These are phyloP conservation scores for Temnothorax curvispinosus DNA, from an alignment of 1,140 invertebrate genomes.

Conservation along the genomic window DNA sequence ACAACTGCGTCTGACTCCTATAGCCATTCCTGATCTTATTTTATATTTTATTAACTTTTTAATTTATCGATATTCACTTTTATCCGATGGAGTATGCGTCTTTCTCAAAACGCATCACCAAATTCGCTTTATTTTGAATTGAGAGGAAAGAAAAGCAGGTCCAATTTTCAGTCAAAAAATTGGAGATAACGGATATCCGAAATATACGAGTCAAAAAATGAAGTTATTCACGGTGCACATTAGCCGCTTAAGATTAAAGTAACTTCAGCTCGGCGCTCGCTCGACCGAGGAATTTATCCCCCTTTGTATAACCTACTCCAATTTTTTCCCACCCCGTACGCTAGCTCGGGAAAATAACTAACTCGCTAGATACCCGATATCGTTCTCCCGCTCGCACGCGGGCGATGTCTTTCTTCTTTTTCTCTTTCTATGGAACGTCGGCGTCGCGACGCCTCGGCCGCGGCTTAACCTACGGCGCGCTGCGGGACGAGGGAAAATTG, in stretches of 20 bases:
- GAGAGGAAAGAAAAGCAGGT: not conserved
- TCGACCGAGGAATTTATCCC: conserved; percentile 51
- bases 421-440: not conserved
- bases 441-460: conserved; percentile 36
- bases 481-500: conserved; percentile 70
- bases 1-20: too few relatives aligned
- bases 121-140: not conserved
- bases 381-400: conserved; percentile 18
- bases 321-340: conserved; percentile 34
- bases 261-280: conserved; percentile 39
- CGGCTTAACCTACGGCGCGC: conserved; percentile 60
- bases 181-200: not conserved
- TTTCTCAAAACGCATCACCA: not conserved
- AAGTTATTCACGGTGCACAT: conserved; percentile 50
- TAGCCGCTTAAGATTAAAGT: conserved; percentile 55
- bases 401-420: not conserved
- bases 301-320: conserved; percentile 41
- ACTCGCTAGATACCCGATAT: conserved; percentile 31
- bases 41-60: not conserved
- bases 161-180: conserved; percentile 20
- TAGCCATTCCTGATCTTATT: too few relatives aligned
- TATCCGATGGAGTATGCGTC: not conserved
- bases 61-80: not conserved
- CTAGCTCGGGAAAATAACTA: conserved; percentile 41
- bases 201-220: conserved; percentile 40